A percentile compares a stretch with the other conserved stretches of the same genome.
Evolutionary conservation across 2,888 invertebrate species (phyloP).

Genomic region (Scelioninae gen. 1): DNA sequence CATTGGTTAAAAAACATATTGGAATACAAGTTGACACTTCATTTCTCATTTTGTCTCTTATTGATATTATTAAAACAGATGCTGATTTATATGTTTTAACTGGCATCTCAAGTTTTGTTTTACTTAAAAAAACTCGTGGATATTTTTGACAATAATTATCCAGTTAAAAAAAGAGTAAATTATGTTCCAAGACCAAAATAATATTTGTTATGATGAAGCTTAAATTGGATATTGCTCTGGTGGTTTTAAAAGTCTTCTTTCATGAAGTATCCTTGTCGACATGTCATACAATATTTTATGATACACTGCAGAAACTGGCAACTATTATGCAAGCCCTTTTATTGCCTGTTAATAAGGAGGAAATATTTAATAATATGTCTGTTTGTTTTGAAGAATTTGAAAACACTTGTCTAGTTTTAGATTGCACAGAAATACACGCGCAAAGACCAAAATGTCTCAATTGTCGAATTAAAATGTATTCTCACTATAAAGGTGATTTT

Average conservation of each 20-base stretch:
- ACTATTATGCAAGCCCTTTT: too few relatives aligned
- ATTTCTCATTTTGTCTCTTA: conserved; percentile 2
- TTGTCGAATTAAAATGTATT: not conserved
- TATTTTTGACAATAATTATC: conserved; percentile 21
- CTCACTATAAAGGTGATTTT: not conserved
- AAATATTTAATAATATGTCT: conserved; percentile 6
- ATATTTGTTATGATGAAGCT: conserved; percentile 32
- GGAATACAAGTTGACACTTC: conserved; percentile 21
- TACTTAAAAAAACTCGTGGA: conserved; percentile 17
- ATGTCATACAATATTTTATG: conserved; percentile 12
- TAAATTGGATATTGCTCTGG: conserved; percentile 21
- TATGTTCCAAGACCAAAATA: conserved; percentile 13
- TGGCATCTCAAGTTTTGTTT: conserved; percentile 26
- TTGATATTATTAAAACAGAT: conserved; percentile 31
- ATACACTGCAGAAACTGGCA: conserved; percentile 17
- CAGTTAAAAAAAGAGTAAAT: conserved; percentile 2
- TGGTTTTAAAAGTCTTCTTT: conserved; percentile 4
- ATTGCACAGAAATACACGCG: conserved; percentile 6
- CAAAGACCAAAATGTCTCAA: not conserved
- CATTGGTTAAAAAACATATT: not conserved
- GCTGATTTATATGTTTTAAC: conserved; percentile 24
- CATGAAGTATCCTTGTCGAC: not conserved
- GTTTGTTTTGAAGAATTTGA: conserved; percentile 4
- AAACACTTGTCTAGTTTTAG: conserved; percentile 28
- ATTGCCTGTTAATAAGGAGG: too few relatives aligned